phyloP scores from a whole-genome alignment of 2,797 vertebrate genomes.

The Eulemur rubriventer region DNA sequence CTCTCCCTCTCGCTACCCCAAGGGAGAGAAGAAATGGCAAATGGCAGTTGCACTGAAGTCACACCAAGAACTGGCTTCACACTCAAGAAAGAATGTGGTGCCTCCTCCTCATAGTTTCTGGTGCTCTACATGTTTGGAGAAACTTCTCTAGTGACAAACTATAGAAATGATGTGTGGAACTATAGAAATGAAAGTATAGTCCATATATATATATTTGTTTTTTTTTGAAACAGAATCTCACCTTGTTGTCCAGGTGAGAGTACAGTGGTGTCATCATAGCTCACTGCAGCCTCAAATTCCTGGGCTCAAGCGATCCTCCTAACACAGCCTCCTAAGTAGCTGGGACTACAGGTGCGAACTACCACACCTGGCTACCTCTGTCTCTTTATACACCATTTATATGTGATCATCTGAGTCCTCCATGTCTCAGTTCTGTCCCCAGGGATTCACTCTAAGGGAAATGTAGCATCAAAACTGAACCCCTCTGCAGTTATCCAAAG shows the following conservation, averaged over 20 bases:
- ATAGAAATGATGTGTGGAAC: background rate
- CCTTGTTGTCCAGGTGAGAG: background rate
- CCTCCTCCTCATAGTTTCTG: background rate
- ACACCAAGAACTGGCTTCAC: background rate
- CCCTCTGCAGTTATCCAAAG: background rate
- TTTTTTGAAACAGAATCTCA: background rate
- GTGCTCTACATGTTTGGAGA: background rate
- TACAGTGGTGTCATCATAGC: background rate
- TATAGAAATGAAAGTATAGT: background rate
- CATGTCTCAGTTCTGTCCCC: background rate
- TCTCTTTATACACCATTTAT: background rate
- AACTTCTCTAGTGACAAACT: background rate
- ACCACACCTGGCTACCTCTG: background rate
- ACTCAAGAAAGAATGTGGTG: background rate
- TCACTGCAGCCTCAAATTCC: background rate
- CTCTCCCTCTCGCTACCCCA: background rate
- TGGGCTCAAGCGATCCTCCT: background rate
- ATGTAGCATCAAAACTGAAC: background rate
- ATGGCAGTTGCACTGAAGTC: background rate
- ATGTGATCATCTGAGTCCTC: background rate
- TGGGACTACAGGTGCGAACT: background rate
- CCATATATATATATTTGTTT: no score
- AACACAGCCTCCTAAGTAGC: background rate
- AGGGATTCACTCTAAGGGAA: background rate
- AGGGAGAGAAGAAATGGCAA: background rate